Percentiles rank a stretch among this genome's conserved stretches.
Evolutionary conservation across 2,888 invertebrate genomes (phyloP).

Genomic region (Drosophila prolongata): DNA sequence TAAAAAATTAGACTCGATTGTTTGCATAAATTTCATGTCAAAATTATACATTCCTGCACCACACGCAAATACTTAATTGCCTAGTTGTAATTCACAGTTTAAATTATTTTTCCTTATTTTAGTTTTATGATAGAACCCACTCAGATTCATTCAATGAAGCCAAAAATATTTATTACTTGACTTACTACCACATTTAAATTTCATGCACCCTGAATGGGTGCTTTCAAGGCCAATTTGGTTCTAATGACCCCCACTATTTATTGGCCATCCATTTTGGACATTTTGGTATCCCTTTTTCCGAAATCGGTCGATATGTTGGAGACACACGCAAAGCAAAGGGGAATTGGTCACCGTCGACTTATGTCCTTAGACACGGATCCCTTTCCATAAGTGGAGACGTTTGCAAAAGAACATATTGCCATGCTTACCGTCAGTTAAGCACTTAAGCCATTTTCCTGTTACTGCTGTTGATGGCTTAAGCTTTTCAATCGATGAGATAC

Average conservation of each 20-base stretch:
- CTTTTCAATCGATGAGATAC: conserved; percentile 8
- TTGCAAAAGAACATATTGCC: conserved; percentile 12
- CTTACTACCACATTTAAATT: neutral
- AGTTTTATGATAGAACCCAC: no score
- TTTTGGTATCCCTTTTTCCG: neutral
- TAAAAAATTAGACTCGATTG: no score
- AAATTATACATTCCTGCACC: no score
- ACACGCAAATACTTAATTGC: no score
- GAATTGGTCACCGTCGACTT: conserved; percentile 1
- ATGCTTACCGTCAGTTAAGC: conserved; percentile 16
- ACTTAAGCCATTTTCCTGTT: conserved; percentile 15
- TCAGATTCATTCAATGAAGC: neutral
- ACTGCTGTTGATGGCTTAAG: conserved; percentile 1
- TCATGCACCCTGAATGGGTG: neutral
- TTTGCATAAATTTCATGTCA: no score
- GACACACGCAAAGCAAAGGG: conserved; percentile 3
- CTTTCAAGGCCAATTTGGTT: neutral
- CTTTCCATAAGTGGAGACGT: conserved; percentile 1
- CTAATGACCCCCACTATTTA: neutral
- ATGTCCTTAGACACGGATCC: conserved; percentile 1
- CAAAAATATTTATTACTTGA: neutral
- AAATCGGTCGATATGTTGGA: neutral
- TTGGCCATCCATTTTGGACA: neutral
- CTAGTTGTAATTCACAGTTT: no score
- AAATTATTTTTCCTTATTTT: no score